Base-by-base conservation (phyloP, 2,113 vertebrate genomes). In the Motacilla tschutschensis region DNA sequence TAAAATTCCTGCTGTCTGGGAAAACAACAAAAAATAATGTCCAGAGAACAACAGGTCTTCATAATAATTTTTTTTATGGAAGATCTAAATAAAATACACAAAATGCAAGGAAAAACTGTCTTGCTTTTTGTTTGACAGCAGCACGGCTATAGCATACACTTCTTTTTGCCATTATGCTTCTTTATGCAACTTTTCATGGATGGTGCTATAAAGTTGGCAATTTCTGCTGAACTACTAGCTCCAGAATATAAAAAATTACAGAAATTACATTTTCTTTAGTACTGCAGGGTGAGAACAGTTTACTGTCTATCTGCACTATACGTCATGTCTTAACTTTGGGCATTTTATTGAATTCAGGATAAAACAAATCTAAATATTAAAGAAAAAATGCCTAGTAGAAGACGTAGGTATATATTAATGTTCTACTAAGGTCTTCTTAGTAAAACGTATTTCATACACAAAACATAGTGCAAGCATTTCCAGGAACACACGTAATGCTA, bases 321-420 rank as follows among this genome's bases (percentile, higher is more conserved):
- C 0, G 0, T 19, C 0, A 0, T 12, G 7, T 46, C 24, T 57
- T 67, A 72, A 74, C 59, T 83, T 75, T 26, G 31, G 6, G 10
- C 7, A 58, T 0, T 53, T 10, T 17, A 55, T 2, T 72, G 51
- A 72, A 38, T 36, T 74, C 10, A 20, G 14, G 8, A 72, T 8
- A 54, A 60, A 57, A n/a, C 0, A 64, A 14, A 72, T 11, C 2
- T 14, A 47, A 46, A 38, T 36, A 62, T 40, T 62, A 25, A 60
- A 57, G 50, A 47, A 67, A 57, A 75, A 54, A 28, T 9, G 8
- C 17, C 50, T 55, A 14, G 7, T 12, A 57, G 17, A 60, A 54
- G 13, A 55, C 2, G 7, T 2, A 22, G 5, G 11, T 54, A 35
- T 9, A 47, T 40, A n/a, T 2, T 38, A 9, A 33, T 2, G 4